Evolutionary conservation across 1,140 invertebrate species (phyloP), one percentile per base, ranked within the genome.

Genomic region (Nephila pilipes): DNA sequence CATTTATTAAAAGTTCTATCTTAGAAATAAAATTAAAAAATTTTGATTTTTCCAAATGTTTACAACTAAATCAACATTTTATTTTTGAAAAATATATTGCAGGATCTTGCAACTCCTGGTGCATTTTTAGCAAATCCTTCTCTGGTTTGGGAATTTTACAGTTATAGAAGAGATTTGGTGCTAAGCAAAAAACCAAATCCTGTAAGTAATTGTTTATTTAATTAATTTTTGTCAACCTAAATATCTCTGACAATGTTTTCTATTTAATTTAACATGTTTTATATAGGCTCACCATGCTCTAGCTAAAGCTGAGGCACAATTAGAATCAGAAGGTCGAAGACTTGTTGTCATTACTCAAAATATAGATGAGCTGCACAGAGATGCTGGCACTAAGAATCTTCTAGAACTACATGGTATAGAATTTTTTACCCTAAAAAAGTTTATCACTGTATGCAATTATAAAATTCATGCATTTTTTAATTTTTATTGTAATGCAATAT

Each of bases 331-430:
- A 94, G 97, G 96, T 3, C 96, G 97, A 94, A 95, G 95, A 80
- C 75, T 98, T 87, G 97, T 96, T 57, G 96, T 98, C 2, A 97
- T 99, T 6, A 99, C 99, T 2, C 99, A 99, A 95, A 99, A 99
- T 97, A 99, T 99, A 2, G 99, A 99, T 95, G 97, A 97, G 92
- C 96, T 99, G 14, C 99, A 99, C 95, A 96, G 96, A 22, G 99
- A 99, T 96, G 99, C 99, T 46, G 99, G 98, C 16, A 98, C 97
- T 94, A 95, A 96, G 93, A 97, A 97, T 94, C 96, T 99, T 0
- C 97, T 98, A 79, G 99, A 99, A 96, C 96, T 99, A 5, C 99
- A 99, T 96, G 99, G 99, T 4, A 97, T 55, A 20, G 22, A 38
- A 38, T 80, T 32, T 63, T n/a, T n/a, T n/a, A n/a, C n/a, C n/a